Evolutionary conservation across 2,888 invertebrate genomes (phyloP).

Genomic region (Caenorhabditis sp.): DNA sequence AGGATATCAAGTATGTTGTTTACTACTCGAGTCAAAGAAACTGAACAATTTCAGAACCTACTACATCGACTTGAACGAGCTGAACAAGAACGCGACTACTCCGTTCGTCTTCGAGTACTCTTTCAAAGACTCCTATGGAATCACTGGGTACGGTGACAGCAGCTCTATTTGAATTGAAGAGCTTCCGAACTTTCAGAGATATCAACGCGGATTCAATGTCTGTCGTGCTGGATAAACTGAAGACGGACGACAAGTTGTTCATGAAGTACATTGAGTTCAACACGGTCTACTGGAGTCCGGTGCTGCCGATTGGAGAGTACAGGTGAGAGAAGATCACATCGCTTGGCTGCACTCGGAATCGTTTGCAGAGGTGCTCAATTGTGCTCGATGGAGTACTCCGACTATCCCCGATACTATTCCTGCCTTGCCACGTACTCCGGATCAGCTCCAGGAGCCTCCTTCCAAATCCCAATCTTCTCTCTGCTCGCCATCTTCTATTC

Average conservation of each 20-base stretch:
- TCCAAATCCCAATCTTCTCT: conserved; percentile 37
- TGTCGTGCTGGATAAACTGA: conserved; percentile 57
- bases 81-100: conserved; percentile 67
- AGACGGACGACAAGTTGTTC: conserved; percentile 58
- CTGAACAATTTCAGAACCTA: conserved; percentile 68
- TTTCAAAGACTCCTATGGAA: conserved; percentile 67
- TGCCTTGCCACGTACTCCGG: conserved; percentile 60
- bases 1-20: conserved; percentile 62
- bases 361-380: conserved; percentile 69
- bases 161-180: background rate
- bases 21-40: no score
- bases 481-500: conserved; percentile 42
- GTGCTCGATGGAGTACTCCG: conserved; percentile 72
- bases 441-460: background rate
- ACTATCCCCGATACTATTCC: conserved; percentile 66
- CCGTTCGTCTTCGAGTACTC: conserved; percentile 70
- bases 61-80: conserved; percentile 68
- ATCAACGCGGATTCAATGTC: conserved; percentile 49
- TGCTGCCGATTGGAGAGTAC: conserved; percentile 58
- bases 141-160: conserved; percentile 29
- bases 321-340: conserved; percentile 34
- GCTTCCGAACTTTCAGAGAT: conserved; percentile 35
- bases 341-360: no score
- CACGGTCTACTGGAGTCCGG: conserved; percentile 58
- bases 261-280: conserved; percentile 65